phyloP scores from a whole-genome alignment of 2,797 vertebrate genomes.

The Dallia pectoralis region DNA sequence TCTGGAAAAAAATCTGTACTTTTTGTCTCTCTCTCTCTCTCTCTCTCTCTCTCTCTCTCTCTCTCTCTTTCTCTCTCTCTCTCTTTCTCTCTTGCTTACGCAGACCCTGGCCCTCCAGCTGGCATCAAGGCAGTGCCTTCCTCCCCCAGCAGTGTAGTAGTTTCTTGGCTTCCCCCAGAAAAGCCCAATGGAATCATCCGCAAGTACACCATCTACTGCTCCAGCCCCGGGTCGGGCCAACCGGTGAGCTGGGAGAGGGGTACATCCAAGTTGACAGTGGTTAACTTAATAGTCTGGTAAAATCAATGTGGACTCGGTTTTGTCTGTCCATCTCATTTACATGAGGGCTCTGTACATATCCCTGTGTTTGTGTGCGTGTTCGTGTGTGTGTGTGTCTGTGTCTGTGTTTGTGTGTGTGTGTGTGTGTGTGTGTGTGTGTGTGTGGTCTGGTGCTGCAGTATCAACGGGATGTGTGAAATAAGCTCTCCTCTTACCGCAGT shows the following conservation, averaged over 20 bases:
- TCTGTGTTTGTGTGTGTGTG: conserved; percentile 35
- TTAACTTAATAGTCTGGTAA: neutral
- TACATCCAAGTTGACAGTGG: conserved; percentile 1
- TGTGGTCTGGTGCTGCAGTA: conserved; percentile 70
- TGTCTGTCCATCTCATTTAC: neutral
- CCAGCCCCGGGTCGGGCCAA: conserved; percentile 93
- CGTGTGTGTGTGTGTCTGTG: conserved; percentile 12
- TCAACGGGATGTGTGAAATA: conserved; percentile 66
- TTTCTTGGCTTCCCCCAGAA: conserved; percentile 93
- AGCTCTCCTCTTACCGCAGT: conserved; percentile 77
- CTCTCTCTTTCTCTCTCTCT: conserved; percentile 24
- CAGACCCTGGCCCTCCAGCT: conserved; percentile 95
- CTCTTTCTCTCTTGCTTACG: conserved; percentile 26
- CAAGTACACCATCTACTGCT: conserved; percentile 99
- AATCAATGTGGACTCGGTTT: too few species aligned
- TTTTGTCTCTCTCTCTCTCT: conserved; percentile 17
- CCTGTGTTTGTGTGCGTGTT: conserved; percentile 16
- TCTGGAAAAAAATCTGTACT: neutral
- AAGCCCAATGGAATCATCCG: conserved; percentile 98
- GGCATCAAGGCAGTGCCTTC: conserved; percentile 97
- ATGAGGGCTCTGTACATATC: neutral
- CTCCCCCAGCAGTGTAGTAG: conserved; percentile 92
- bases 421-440: conserved; percentile 37
- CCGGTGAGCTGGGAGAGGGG: conserved; percentile 78
- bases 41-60: conserved; percentile 17